Evolutionary conservation across 2,888 invertebrate species (phyloP).

Genomic region (Chirona hameri): DNA sequence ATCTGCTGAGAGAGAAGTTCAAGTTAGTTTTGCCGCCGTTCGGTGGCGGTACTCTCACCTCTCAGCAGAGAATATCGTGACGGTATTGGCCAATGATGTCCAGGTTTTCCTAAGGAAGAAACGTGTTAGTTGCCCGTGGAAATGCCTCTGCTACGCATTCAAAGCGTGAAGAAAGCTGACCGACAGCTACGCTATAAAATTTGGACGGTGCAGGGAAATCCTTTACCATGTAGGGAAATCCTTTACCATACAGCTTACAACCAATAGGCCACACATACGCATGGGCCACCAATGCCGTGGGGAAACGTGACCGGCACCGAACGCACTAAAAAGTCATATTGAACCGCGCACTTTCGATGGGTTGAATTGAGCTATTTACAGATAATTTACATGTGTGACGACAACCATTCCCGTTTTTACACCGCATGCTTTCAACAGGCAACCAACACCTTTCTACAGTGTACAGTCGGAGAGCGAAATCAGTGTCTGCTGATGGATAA

Average conservation of each 20-base stretch:
- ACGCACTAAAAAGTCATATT: no score
- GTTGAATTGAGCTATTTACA: background rate
- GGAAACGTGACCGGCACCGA: background rate
- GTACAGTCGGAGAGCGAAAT: background rate
- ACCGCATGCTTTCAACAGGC: background rate
- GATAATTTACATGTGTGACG: background rate
- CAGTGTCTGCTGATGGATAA: no score
- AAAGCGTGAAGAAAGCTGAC: constrained; percentile 22
- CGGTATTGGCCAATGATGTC: constrained; percentile 67
- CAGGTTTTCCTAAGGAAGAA: constrained; percentile 59
- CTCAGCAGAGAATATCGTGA: constrained; percentile 29
- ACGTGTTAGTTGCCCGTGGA: constrained; percentile 27
- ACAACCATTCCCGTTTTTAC: background rate
- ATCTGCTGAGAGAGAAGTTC: constrained; percentile 10
- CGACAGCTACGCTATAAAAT: background rate
- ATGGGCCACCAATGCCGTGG: background rate
- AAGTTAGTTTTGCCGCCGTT: background rate
- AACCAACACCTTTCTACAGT: constrained; percentile 25
- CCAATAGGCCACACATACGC: background rate
- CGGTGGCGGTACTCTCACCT: background rate
- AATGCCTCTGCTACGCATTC: constrained; percentile 22
- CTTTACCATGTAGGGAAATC: background rate
- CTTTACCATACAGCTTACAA: background rate
- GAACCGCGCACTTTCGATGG: background rate
- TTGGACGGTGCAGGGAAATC: constrained; percentile 5